Conservation (phyloP, 2,888 invertebrate genomes). For the Tetragnatha montana region DNA sequence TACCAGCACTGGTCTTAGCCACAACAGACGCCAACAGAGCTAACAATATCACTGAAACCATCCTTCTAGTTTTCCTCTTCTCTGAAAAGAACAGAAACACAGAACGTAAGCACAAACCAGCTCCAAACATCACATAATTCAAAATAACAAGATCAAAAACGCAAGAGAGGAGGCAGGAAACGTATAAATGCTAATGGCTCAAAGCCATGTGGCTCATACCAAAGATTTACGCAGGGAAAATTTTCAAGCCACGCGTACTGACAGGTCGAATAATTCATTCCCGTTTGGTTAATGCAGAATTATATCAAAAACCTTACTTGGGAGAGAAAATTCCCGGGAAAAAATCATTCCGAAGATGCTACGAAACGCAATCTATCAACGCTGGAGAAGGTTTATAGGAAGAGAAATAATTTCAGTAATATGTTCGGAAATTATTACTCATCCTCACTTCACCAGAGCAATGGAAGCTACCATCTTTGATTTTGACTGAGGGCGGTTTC, state of each 20-base stretch:
- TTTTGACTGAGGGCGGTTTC: neutral
- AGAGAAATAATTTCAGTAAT: slow-evolving; percentile 5
- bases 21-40: slow-evolving; percentile 38
- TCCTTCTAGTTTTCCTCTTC: slow-evolving; percentile 34
- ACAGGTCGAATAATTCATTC: slow-evolving; percentile 53
- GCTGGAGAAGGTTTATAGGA: neutral
- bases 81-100: slow-evolving; percentile 44
- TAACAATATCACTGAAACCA: slow-evolving; percentile 69
- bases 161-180: neutral
- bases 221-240: slow-evolving; percentile 34
- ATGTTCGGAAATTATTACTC: slow-evolving; percentile 11
- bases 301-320: slow-evolving; percentile 13
- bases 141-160: slow-evolving; percentile 47
- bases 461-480: neutral
- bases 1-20: slow-evolving; percentile 62
- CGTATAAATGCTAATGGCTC: slow-evolving; percentile 59
- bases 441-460: neutral
- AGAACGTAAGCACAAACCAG: neutral
- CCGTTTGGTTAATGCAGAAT: slow-evolving; percentile 59
- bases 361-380: slow-evolving; percentile 17
- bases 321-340: slow-evolving; percentile 3
- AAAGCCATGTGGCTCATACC: slow-evolving; percentile 53
- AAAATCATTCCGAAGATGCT: slow-evolving; percentile 17
- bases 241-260: slow-evolving; percentile 20
- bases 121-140: slow-evolving; percentile 50